Base-by-base conservation (phyloP, 2,113 vertebrate genomes). In the Misgurnus anguillicaudatus region DNA sequence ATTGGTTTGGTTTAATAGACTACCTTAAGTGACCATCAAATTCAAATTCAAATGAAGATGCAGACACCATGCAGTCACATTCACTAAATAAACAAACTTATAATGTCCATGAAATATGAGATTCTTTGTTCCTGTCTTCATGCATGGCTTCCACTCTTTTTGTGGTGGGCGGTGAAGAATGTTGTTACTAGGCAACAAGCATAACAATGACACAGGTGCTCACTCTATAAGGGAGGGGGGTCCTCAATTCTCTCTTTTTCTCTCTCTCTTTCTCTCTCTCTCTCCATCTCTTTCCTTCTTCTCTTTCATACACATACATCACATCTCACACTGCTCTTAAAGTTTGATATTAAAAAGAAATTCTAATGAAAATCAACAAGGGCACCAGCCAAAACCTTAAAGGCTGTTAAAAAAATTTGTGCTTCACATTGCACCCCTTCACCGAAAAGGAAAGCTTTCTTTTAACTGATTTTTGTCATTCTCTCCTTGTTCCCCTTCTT, bases 201-300 rank as follows among this genome's bases (percentile, higher is more conserved):
- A 92, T 91, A 93, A 94, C 93, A 93, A 92, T 92, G 91, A 93
- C 88, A 92, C 91, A 94, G 92, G 91, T 93, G 91, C 90, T 88
- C 86, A 73, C 67, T 47, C 63, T 67, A 57, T 75, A 42, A 55
- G 24, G 68, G 53, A 39, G 62, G 70, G 19, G 45, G 8, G 17
- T 42, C 24, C 24, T 31, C 24, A 31, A 31, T 31, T 31, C 24
- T 55, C 51, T 61, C 60, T 47, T 41, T 17, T 42, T 69, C 60
- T 72, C 55, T 72, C 68, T 47, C 66, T 77, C 67, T 71, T 14
- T 84, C 61, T 76, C 41, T 39, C 31, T 24, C 19, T 17, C 48
- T 73, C 60, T 80, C 80, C 21, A 19, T 74, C 51, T 70, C 58
- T n/a, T 41, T 72, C 13, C 38, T 53, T 74, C 38, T 65, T 45